Evolutionary conservation across 2,113 vertebrate species (phyloP).

Genomic region (Odocoileus hemionus): DNA sequence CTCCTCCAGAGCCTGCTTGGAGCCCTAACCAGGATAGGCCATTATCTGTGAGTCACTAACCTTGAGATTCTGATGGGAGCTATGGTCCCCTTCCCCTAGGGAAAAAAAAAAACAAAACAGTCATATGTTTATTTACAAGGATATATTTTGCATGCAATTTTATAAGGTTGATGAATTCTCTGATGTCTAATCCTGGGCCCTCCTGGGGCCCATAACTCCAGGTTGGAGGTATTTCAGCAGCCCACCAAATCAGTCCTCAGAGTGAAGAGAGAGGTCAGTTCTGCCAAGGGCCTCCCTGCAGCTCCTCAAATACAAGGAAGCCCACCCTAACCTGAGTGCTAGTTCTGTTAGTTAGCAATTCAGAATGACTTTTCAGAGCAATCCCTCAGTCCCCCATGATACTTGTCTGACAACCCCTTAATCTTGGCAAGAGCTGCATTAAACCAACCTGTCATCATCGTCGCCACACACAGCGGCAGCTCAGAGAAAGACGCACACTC

Average conservation of each 20-base stretch:
- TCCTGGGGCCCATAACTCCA: background rate
- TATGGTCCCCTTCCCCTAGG: background rate
- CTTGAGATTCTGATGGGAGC: background rate
- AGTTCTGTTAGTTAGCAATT: conserved; percentile 82
- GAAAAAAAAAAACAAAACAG: fast-evolving
- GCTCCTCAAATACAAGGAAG: conserved; percentile 68
- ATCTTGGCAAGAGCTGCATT: conserved; percentile 83
- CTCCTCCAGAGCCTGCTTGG: background rate
- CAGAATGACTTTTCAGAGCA: conserved; percentile 82
- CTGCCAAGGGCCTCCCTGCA: conserved; percentile 63
- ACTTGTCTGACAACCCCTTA: conserved; percentile 86
- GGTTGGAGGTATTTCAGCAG: conserved; percentile 26
- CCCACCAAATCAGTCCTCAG: conserved; percentile 32
- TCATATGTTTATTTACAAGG: background rate
- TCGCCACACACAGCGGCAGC: conserved; percentile 71
- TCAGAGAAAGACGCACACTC: conserved; percentile 63
- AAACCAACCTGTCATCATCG: conserved; percentile 83
- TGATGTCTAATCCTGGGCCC: background rate
- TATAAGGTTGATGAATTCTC: background rate
- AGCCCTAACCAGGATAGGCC: background rate
- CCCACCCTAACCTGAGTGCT: conserved; percentile 57
- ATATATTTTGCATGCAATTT: background rate
- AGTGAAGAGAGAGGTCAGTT: background rate
- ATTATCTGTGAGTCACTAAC: background rate
- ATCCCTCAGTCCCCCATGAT: conserved; percentile 82